These are phyloP conservation scores for Amblyjoppa fuscipennis DNA, from an alignment of 2,888 invertebrate genomes.

Conservation along the genomic window DNA sequence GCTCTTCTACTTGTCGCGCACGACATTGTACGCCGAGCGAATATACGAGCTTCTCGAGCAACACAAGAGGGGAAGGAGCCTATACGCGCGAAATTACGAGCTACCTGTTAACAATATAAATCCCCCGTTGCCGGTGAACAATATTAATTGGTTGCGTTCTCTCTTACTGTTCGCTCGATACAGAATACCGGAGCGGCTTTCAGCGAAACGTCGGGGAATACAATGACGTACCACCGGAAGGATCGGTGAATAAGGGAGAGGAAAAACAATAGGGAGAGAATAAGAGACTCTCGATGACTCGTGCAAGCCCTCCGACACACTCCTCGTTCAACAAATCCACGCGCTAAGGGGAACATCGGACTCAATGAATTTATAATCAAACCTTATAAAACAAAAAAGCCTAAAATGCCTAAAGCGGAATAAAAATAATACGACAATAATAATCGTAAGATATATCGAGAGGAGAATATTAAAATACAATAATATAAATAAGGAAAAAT, in stretches of 20 bases:
- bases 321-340: constrained; percentile 20
- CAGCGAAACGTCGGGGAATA: constrained; percentile 20
- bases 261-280: background rate
- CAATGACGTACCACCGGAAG: background rate
- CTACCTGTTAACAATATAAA: constrained; percentile 67
- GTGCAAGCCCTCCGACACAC: constrained; percentile 14
- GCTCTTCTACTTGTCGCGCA: constrained; percentile 41
- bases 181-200: constrained; percentile 5
- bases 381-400: constrained; percentile 22
- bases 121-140: constrained; percentile 21
- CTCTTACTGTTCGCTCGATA: constrained; percentile 8
- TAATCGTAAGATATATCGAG: constrained; percentile 69
- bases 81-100: constrained; percentile 47
- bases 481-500: constrained; percentile 18
- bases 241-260: constrained; percentile 24
- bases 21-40: constrained; percentile 1
- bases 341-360: background rate
- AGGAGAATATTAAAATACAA: constrained; percentile 2
- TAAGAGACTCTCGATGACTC: constrained; percentile 42
- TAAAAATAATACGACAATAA: constrained; percentile 71
- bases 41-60: constrained; percentile 10
- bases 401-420: constrained; percentile 44
- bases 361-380: constrained; percentile 49
- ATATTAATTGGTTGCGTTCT: constrained; percentile 53
- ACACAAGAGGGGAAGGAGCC: constrained; percentile 37